Conservation (phyloP, 2,113 vertebrate species). For the Notothenia coriiceps region DNA sequence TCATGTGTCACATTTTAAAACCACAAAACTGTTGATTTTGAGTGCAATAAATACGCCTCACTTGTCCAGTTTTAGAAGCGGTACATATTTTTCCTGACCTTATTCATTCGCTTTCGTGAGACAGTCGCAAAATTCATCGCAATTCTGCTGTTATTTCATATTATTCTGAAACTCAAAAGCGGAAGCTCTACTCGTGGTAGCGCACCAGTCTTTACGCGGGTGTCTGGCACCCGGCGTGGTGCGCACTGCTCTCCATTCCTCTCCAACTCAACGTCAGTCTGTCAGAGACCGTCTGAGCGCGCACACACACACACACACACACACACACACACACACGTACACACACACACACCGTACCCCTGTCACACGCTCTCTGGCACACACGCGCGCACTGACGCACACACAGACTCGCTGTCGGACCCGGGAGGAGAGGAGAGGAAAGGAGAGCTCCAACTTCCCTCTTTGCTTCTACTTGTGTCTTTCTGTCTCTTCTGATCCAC, state of each 20-base stretch:
- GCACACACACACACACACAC: constrained; percentile 42
- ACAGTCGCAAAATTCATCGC: no score
- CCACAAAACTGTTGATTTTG: no score
- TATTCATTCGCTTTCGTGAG: neutral
- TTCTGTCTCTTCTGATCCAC: constrained; percentile 35
- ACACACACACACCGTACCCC: constrained; percentile 31
- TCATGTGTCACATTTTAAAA: no score
- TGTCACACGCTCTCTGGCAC: constrained; percentile 1
- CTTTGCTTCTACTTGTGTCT: constrained; percentile 22
- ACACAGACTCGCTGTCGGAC: constrained; percentile 28
- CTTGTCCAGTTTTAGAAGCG: neutral
- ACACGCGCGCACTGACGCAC: constrained; percentile 18
- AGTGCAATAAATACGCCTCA: neutral
- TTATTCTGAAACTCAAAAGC: constrained; percentile 60
- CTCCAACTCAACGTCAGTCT: constrained; percentile 65
- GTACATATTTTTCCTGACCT: neutral
- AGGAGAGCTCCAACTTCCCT: constrained; percentile 40
- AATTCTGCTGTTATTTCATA: neutral
- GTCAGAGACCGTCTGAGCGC: constrained; percentile 58
- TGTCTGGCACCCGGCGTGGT: constrained; percentile 45
- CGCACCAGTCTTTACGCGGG: constrained; percentile 12
- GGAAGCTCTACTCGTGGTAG: constrained; percentile 5
- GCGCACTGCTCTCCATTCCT: constrained; percentile 63
- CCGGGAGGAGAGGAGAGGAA: constrained; percentile 13
- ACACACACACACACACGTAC: neutral